Base-by-base conservation (phyloP, 1,140 invertebrate species). In the Daktulosphaira vitifoliae region DNA sequence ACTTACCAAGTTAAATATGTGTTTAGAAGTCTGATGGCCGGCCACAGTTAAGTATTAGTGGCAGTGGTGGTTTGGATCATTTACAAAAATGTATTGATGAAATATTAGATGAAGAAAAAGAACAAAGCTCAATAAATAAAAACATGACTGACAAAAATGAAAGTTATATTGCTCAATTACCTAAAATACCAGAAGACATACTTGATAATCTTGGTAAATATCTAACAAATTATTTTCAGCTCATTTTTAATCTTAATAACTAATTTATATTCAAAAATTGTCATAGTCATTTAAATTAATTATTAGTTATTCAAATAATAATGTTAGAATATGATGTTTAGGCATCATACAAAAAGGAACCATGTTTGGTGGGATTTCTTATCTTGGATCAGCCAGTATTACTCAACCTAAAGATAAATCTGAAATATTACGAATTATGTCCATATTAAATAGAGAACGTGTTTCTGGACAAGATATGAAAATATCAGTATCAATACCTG, bases 371-470 rank as follows among this genome's bases (percentile, higher is more conserved):
- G 88, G 92, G 16, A 89, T 99, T 25, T 91, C 89, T 56, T 98
- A 98, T 78, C 79, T 98, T 65, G 95, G 96, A 33, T 89, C 90
- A 11, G 89, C 93, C 48, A 84, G 85, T 65, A 94, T 98, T 66
- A 91, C 92, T 75, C 89, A 92, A 3, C 92, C 95, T 4, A 87
- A 93, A 74, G 94, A 88, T 52, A 92, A 98, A 77, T 78, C 78
- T n/a, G 96, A 98, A 80, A 96, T 98, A 68, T 91, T 94, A 74
- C 81, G 87, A 42, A 96, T 96, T 72, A 96, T 98, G 87, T 84
- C 83, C 46, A 87, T 93, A 71, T 77, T 99, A 11, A 92, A 91
- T 74, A 84, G 83, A 65, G 83, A 89, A 68, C 84, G 88, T 71
- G 77, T 80, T 3, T 78, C 83, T 59, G 75, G 74, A 65, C 85